These are phyloP conservation scores for Trissolcus basalis DNA, from an alignment of 1,140 invertebrate genomes.

Conservation along the genomic window DNA sequence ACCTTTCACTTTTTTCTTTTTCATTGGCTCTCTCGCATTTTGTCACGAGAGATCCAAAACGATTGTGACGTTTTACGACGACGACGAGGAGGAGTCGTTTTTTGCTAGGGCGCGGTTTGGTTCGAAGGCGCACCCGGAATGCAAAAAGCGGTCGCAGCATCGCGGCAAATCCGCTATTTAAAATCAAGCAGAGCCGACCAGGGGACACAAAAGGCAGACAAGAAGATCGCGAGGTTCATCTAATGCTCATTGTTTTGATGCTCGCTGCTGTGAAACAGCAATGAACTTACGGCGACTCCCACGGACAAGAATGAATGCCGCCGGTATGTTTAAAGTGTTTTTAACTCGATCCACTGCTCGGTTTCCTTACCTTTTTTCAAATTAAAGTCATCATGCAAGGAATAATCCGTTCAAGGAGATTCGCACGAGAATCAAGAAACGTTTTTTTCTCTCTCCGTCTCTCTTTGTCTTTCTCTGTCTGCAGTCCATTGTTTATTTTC, in stretches of 20 bases:
- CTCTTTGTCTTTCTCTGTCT: too few relatives aligned
- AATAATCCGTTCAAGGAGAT: constrained; percentile 10
- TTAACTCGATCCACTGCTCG: constrained; percentile 19
- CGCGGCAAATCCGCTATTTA: constrained; percentile 47
- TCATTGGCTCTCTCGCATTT: too few relatives aligned
- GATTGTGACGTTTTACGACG: too few relatives aligned
- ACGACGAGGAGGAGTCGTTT: too few relatives aligned
- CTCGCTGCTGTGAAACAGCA: constrained; percentile 45
- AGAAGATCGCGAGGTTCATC: constrained; percentile 43
- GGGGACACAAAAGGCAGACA: constrained; percentile 51
- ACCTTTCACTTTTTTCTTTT: too few relatives aligned
- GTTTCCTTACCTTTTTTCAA: constrained; percentile 6
- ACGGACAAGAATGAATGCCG: constrained; percentile 41
- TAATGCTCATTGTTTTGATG: constrained; percentile 61
- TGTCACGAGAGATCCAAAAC: too few relatives aligned
- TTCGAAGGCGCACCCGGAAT: constrained; percentile 25
- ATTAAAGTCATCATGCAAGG: constrained; percentile 30
- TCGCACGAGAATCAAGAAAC: constrained; percentile 6
- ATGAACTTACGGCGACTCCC: constrained; percentile 56
- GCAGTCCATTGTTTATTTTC: not conserved
- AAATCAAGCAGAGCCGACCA: constrained; percentile 50
- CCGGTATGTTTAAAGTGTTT: constrained; percentile 23
- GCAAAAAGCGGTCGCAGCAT: constrained; percentile 24
- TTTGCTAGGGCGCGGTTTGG: not conserved
- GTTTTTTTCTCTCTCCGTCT: too few relatives aligned